Evolutionary conservation across 1,140 invertebrate genomes (phyloP), one percentile per base, ranked within the genome.

Genomic region (Trypoxylus dichotomus): DNA sequence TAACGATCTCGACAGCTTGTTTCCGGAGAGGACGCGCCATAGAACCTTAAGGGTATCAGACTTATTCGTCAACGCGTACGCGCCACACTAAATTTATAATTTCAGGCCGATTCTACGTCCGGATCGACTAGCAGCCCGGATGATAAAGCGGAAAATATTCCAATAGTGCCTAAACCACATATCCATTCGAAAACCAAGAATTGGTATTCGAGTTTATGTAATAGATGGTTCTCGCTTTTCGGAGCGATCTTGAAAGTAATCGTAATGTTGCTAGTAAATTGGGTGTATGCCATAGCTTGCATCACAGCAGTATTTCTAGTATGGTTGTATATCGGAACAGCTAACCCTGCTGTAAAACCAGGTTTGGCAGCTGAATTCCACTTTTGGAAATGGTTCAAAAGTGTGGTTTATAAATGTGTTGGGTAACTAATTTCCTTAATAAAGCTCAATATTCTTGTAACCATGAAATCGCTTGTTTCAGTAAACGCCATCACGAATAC

Each of bases 191-290:
- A 97, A 88, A 92, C 94, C 79, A 93, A 94, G 81, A 96, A 96
- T 84, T 98, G 96, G 95, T 98, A 98, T 85, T 97, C 95, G 0
- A 90, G 92, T 76, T 92, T 97, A 76, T 97, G 95, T 85, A 98
- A 98, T 85, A 90, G 96, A 83, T 98, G 96, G 96, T 90, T 97
- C 25, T 97, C 96, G 11, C 87, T 98, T 3, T 86, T 95, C 81
- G 96, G 96, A 95, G 92, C 93, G 13, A 85, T 93, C n/a, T 86
- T 95, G 15, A 98, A 98, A 86, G 83, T 98, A 1, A 83, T 95
- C 5, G 93, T 98, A 75, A 97, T 98, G 95, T 92, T 98, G 84
- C 88, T 96, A 76, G 96, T 98, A 5, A 93, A 98, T 84, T 98
- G 96, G 95, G 91, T 92, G 37, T 98, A 97, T 86, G 95, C 96